Base-by-base conservation (phyloP, 2,888 invertebrate species). In the Drosophila ochracea region DNA sequence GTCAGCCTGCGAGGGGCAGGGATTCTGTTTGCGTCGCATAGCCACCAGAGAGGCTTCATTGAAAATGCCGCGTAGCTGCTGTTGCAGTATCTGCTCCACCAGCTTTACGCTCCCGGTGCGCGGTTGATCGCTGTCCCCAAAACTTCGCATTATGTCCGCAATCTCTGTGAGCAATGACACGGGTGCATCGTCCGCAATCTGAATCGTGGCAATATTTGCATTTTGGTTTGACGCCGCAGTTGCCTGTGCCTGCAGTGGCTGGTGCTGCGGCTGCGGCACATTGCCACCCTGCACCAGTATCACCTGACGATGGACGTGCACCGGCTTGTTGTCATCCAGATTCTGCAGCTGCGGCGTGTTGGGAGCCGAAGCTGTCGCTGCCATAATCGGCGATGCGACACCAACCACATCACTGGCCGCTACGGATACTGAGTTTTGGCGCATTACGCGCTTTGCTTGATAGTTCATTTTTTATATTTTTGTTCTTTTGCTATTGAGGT, bases 71-170 rank as follows among this genome's bases (percentile, higher is more conserved):
- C 96, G 95, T 82, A 98, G 94, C 93, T 98, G 98, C 82, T 97
- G 96, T 62, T 97, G 94, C 0, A 98, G 96, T 66, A 98, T 96
- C 76, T 95, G 96, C 93, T 98, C 98, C 0, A 98, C 96, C 57
- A 98, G 93, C 65, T 96, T 95, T 0, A 98, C 98, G 1, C 98
- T 97, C 53, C 97, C 97, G 0, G 95, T 94, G 50, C 97, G 95
- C 0, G 98, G 98, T 73, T 96, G 96, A 28, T 96, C 95, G 88
- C 96, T 96, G 91, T 98, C 98, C 0, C 98, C 98, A 91, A 98
- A 97, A n/a, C 98, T 98, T 84, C 97, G 97, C 98, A 98, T 97
- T 95, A 98, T 97, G 85, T 95, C 95, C 0, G 96, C 96, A 81
- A 97, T 97, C 94, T 97, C 97, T 0, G 92, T 91, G 0, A 92